phyloP scores from a whole-genome alignment of 2,113 vertebrate genomes.

The Percina caprodes region DNA sequence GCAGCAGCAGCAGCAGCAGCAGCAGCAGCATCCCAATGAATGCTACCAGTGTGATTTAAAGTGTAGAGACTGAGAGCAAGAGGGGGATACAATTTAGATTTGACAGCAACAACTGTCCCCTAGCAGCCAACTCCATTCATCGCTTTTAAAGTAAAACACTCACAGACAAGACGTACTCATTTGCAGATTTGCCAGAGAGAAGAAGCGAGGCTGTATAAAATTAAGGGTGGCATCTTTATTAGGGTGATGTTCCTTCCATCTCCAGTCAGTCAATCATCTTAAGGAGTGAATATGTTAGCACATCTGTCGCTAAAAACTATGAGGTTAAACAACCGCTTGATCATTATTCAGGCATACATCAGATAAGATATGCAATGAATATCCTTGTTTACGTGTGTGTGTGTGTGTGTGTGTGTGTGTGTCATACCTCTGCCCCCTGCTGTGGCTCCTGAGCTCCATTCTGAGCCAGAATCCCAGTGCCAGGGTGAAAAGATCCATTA shows the following conservation, averaged over 20 bases:
- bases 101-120: slow-evolving; percentile 49
- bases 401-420: slow-evolving; percentile 34
- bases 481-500: slow-evolving; percentile 50
- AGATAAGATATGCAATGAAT: slow-evolving; percentile 51
- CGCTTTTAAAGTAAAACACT: slow-evolving; percentile 60
- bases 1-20: slow-evolving; percentile 18
- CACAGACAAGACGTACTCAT: slow-evolving; percentile 59
- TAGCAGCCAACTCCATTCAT: slow-evolving; percentile 65
- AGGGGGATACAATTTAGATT: slow-evolving; percentile 35
- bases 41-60: slow-evolving; percentile 57
- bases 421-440: slow-evolving; percentile 25
- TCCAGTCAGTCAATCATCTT: slow-evolving; percentile 64
- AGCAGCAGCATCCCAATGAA: slow-evolving; percentile 46
- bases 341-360: slow-evolving; percentile 46
- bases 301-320: slow-evolving; percentile 47
- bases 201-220: slow-evolving; percentile 50
- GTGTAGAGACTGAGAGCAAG: slow-evolving; percentile 17
- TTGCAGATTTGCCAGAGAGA: slow-evolving; percentile 49
- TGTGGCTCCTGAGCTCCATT: slow-evolving; percentile 37
- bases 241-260: slow-evolving; percentile 58
- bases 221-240: slow-evolving; percentile 63
- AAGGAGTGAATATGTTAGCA: slow-evolving; percentile 45
- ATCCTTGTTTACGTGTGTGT: slow-evolving; percentile 52
- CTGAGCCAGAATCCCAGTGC: slow-evolving; percentile 37
- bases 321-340: slow-evolving; percentile 57